Evolutionary conservation across 2,797 vertebrate species (phyloP), one percentile per base, ranked within the genome.

Genomic region (Typhlichthys eigenmanni): DNA sequence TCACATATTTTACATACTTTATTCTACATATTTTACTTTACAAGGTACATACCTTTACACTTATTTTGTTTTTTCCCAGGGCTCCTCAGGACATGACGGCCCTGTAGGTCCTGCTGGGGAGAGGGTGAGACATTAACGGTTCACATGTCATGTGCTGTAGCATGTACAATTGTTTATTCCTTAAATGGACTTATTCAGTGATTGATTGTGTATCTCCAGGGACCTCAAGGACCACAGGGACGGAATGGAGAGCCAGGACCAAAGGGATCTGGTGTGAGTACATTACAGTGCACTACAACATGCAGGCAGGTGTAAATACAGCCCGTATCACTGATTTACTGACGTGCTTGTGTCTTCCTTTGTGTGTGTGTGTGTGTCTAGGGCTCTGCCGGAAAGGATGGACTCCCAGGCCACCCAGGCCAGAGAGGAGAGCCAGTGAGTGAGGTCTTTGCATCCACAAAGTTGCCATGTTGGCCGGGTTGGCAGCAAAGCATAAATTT

Each of bases 371-470:
- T 68, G 24, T 78, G 2, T 75, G 13, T 68, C 1, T 74, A 90
- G 93, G 93, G 93, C 66, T 85, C 91, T 46, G 83, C 71, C 46
- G 93, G 93, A 38, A 93, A 94, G 70, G 96, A 99, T 1, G 97
- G 97, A 68, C 92, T 99, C 76, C 97, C 97, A 0, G 97, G 97
- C 75, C 97, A 99, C 78, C 97, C 97, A 0, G 97, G 97, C 63
- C 97, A 99, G 89, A 92, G 97, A 93, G 97, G 96, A 78, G 96
- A 99, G 89, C 94, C 96, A 0, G 97, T 98, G 78, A 96, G 96
- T 94, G 47, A 38, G 9, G 4, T 56, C 32, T 69, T 24, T 43
- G 59, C 29, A 58, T 34, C 24, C 57, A 9, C 38, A 9, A 43
- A 29, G 24, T 29, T 43, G 8, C 38, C 38, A 43, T 43, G 38